A percentile compares a stretch with the other conserved stretches of the same genome.
Conservation (phyloP, 2,888 invertebrate genomes). For the Drosophila limbata region DNA sequence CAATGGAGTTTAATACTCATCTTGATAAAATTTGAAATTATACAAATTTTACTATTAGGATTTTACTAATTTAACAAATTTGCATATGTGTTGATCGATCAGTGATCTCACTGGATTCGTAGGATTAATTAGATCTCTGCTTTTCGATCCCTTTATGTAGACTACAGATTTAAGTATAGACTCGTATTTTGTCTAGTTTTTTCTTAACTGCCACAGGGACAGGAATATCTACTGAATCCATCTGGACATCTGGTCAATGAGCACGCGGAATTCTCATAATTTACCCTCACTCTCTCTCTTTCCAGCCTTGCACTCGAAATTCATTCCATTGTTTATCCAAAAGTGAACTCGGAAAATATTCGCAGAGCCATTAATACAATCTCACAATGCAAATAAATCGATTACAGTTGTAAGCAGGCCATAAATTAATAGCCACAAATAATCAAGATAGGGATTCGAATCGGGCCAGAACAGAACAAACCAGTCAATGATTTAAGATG, state of each 20-base stretch:
- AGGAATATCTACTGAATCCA: constrained; percentile 12
- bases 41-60: constrained; percentile 21
- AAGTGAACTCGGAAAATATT: constrained; percentile 52
- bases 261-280: constrained; percentile 14
- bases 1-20: constrained; percentile 30
- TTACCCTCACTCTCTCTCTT: background rate
- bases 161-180: background rate
- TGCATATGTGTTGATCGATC: constrained; percentile 5
- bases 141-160: constrained; percentile 6
- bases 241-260: constrained; percentile 18
- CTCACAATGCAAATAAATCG: constrained; percentile 65
- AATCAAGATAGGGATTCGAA: constrained; percentile 33
- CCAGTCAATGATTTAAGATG: constrained; percentile 58
- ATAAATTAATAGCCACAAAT: constrained; percentile 47
- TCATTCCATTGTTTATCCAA: constrained; percentile 40
- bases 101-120: too few species aligned
- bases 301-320: constrained; percentile 41
- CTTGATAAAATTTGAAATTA: constrained; percentile 29
- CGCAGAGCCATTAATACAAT: constrained; percentile 60
- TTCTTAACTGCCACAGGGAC: constrained; percentile 17
- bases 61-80: constrained; percentile 21
- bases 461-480: constrained; percentile 6
- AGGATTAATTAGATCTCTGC: too few species aligned
- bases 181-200: background rate
- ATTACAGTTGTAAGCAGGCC: constrained; percentile 41